phyloP scores from a whole-genome alignment of 2,888 invertebrate species.

The Maniola hyperantus region DNA sequence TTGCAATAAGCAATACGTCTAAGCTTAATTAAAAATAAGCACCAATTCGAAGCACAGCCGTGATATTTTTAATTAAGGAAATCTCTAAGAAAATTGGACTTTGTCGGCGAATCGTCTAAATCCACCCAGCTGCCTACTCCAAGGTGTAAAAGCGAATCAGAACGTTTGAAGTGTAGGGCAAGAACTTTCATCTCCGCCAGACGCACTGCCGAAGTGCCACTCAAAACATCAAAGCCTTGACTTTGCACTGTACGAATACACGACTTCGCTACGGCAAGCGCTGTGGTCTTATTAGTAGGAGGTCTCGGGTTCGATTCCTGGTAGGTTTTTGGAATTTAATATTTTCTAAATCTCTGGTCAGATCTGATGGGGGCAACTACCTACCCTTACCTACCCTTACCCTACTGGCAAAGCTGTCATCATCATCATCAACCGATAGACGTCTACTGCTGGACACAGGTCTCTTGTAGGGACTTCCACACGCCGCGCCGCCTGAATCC shows the following conservation, averaged over 20 bases:
- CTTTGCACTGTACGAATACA: conserved; percentile 34
- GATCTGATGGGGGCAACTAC: no score
- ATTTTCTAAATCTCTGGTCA: no score
- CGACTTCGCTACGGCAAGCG: no score
- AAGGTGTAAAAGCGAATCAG: conserved; percentile 76
- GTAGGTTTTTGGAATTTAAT: no score
- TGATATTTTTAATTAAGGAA: conserved; percentile 44
- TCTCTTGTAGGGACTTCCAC: no score
- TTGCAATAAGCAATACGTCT: not conserved
- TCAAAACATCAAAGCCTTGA: conserved; percentile 67
- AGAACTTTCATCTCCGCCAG: conserved; percentile 60
- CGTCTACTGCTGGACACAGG: no score
- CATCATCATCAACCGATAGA: no score
- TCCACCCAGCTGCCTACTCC: conserved; percentile 51
- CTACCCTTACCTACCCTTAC: no score
- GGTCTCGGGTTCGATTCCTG: no score
- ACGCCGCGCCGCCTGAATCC: no score
- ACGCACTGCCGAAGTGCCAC: conserved; percentile 67
- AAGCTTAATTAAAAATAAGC: conserved; percentile 28
- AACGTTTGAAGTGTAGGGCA: conserved; percentile 67
- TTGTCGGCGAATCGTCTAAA: conserved; percentile 43
- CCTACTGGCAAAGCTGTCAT: no score
- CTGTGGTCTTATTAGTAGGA: no score
- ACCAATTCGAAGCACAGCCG: conserved; percentile 35
- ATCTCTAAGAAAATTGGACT: conserved; percentile 39